Evolutionary conservation across 2,888 invertebrate genomes (phyloP).

Genomic region (Frankliniella fusca): DNA sequence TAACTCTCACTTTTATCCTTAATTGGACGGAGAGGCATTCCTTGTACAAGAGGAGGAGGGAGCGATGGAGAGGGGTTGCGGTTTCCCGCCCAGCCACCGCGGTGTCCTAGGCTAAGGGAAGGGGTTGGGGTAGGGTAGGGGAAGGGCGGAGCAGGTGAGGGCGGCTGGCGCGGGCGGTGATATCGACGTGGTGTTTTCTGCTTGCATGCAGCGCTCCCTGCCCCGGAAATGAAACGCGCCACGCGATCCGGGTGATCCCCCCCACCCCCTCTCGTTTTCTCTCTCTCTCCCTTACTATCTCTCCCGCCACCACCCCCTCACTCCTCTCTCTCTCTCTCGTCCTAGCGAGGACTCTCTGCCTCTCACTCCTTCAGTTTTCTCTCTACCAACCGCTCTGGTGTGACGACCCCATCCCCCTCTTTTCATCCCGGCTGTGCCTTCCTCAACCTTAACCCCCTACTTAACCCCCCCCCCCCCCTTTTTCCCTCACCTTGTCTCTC

Average conservation of each 20-base stretch:
- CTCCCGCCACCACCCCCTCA: not conserved
- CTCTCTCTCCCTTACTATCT: not conserved
- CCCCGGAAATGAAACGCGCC: conserved; percentile 12
- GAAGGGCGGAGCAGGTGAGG: not conserved
- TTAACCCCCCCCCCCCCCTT: not conserved
- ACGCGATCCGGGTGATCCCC: not conserved
- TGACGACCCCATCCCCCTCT: not conserved
- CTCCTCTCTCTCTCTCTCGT: not conserved
- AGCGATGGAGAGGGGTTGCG: not conserved
- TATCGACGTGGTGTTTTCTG: conserved; percentile 21
- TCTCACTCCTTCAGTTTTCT: not conserved
- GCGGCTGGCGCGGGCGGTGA: not conserved
- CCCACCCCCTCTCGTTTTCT: not conserved
- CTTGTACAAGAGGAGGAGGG: not conserved
- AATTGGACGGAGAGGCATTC: not conserved
- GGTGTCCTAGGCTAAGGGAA: too few relatives aligned
- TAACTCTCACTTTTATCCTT: conserved; percentile 6
- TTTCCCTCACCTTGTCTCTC: not conserved
- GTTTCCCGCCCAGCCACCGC: too few relatives aligned
- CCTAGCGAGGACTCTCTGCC: not conserved
- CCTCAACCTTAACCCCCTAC: too few relatives aligned
- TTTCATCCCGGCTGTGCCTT: too few relatives aligned
- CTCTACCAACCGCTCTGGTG: not conserved
- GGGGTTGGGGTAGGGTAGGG: not conserved
- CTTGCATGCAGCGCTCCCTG: conserved; percentile 1